These are phyloP conservation scores for Chromis chromis DNA, from an alignment of 2,797 vertebrate species.

Conservation along the genomic window DNA sequence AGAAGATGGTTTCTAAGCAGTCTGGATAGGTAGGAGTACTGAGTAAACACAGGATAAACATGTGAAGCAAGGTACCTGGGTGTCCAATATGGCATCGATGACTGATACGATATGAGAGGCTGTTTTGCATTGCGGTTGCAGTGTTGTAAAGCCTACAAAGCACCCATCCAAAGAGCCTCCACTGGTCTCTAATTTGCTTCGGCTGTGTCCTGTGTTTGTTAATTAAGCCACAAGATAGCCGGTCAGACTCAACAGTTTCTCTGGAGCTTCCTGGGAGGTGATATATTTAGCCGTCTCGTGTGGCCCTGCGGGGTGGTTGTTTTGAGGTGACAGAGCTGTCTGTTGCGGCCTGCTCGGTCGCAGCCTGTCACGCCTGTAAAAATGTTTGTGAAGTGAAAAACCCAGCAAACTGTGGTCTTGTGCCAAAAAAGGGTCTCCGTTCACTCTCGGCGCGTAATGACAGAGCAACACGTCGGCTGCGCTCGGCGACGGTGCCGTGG, in stretches of 20 bases:
- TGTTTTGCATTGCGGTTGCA: constrained; percentile 51
- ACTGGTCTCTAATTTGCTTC: constrained; percentile 80
- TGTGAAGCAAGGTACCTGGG: constrained; percentile 25
- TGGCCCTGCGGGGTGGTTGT: constrained; percentile 78
- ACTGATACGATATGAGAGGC: constrained; percentile 53
- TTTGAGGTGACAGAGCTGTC: constrained; percentile 79
- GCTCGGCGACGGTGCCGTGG: constrained; percentile 52
- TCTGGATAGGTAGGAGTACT: constrained; percentile 35
- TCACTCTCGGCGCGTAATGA: constrained; percentile 71
- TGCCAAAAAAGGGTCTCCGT: constrained; percentile 79
- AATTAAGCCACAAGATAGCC: constrained; percentile 80
- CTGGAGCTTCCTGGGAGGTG: constrained; percentile 67
- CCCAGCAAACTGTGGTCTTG: constrained; percentile 71
- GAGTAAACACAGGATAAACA: constrained; percentile 50
- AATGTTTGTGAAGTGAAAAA: constrained; percentile 86
- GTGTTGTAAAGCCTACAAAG: constrained; percentile 66
- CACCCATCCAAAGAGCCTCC: constrained; percentile 62
- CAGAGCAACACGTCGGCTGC: constrained; percentile 66
- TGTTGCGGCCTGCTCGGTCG: constrained; percentile 76
- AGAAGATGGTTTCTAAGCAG: constrained; percentile 35
- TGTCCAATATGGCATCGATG: constrained; percentile 32
- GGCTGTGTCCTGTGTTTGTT: constrained; percentile 76
- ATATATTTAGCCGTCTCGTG: constrained; percentile 83
- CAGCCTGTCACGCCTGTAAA: constrained; percentile 83
- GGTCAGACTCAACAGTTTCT: constrained; percentile 51